Evolutionary conservation across 2,797 vertebrate species (phyloP).

Genomic region (Notoglanidium macrostoma): DNA sequence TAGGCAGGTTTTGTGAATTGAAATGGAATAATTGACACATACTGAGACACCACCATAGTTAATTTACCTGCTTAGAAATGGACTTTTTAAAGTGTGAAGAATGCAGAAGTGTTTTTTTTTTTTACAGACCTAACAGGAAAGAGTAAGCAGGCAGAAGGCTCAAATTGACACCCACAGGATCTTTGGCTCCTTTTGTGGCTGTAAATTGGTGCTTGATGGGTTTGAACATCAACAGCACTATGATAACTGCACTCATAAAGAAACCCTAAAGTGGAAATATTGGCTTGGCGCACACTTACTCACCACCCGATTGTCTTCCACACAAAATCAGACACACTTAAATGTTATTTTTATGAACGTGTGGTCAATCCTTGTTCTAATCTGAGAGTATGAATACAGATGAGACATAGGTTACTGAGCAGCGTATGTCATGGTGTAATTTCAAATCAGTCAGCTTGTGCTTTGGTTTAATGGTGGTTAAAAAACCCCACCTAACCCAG

Average conservation of each 20-base stretch:
- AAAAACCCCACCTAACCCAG: background rate
- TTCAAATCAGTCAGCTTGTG: background rate
- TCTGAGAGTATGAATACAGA: background rate
- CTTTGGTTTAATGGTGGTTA: background rate
- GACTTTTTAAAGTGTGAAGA: background rate
- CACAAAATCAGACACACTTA: background rate
- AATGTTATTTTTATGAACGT: background rate
- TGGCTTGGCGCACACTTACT: background rate
- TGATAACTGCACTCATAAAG: background rate
- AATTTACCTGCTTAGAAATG: background rate
- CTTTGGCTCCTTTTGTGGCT: constrained; percentile 8
- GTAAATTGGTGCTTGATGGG: constrained; percentile 2
- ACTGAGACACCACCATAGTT: background rate
- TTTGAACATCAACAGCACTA: constrained; percentile 18
- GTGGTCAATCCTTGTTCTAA: background rate
- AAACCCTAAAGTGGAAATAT: background rate
- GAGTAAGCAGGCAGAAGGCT: background rate
- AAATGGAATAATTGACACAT: background rate
- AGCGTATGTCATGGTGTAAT: background rate
- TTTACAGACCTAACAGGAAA: background rate
- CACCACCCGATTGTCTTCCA: background rate
- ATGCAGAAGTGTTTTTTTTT: background rate
- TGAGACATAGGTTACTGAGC: background rate
- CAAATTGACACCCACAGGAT: constrained; percentile 15
- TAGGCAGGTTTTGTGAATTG: background rate